A percentile compares a stretch with the other conserved stretches of the same genome.
Conservation (phyloP, 2,113 vertebrate genomes). For the Boulengeromyrus knoepffleri region DNA sequence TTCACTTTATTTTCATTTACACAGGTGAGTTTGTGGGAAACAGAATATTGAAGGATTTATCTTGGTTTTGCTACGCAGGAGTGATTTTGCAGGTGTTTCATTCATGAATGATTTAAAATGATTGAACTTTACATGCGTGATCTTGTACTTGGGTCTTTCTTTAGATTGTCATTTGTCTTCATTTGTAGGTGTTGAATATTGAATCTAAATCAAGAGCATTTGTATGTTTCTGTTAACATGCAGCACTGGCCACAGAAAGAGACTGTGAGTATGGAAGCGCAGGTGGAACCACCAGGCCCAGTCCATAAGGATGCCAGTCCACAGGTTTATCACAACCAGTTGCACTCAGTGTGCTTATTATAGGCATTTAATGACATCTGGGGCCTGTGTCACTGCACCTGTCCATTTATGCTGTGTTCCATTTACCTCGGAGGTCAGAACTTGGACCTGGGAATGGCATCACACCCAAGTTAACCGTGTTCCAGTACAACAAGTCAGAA, state of each 20-base stretch:
- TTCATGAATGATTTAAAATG: neutral
- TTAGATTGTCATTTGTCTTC: neutral
- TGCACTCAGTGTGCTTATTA: neutral
- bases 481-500: neutral
- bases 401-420: neutral
- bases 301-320: neutral
- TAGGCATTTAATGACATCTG: neutral
- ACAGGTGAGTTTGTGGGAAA: neutral
- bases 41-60: neutral
- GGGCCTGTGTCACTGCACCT: neutral
- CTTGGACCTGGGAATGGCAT: neutral
- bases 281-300: neutral
- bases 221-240: neutral
- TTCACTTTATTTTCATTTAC: neutral
- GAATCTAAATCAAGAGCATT: neutral
- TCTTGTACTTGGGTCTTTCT: neutral
- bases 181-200: neutral
- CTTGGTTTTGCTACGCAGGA: neutral
- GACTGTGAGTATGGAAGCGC: neutral
- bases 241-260: neutral
- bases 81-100: neutral
- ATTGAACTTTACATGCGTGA: neutral
- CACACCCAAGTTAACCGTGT: neutral
- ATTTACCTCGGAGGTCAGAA: neutral
- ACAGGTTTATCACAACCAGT: neutral